Conservation (phyloP, 2,888 invertebrate genomes). For the Ochropleura leucogaster region DNA sequence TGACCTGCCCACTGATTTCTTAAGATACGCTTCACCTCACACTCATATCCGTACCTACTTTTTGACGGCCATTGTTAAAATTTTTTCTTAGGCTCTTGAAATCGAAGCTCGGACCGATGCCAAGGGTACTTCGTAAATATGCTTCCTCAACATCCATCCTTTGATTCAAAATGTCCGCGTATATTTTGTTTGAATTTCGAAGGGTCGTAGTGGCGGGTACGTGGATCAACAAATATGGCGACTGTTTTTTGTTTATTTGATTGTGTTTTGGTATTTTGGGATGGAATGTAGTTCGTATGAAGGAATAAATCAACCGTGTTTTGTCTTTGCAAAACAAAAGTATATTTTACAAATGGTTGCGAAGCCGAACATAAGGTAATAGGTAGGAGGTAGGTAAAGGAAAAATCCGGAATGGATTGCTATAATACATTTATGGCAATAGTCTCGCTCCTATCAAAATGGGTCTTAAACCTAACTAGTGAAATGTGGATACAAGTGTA, state of each 20-base stretch:
- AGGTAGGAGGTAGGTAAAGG: too few species aligned
- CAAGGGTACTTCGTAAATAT: conserved; percentile 39
- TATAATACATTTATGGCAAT: background rate
- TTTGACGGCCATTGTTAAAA: conserved; percentile 38
- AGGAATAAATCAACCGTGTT: background rate
- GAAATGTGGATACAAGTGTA: background rate
- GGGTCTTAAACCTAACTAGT: background rate
- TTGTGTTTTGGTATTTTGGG: conserved; percentile 2
- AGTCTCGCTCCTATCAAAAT: background rate
- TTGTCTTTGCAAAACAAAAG: background rate
- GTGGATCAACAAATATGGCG: conserved; percentile 33
- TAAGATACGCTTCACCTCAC: conserved; percentile 11
- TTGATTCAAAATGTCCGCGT: conserved; percentile 26
- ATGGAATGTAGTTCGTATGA: background rate
- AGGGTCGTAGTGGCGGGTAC: conserved; percentile 1
- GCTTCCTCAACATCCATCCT: conserved; percentile 18
- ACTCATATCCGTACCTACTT: conserved; percentile 8
- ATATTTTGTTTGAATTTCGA: conserved; percentile 32
- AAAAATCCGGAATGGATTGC: background rate
- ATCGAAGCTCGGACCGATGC: conserved; percentile 16
- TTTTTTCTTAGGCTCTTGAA: conserved; percentile 32
- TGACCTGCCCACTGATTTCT: conserved; percentile 32
- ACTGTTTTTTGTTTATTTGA: background rate
- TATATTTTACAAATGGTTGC: background rate
- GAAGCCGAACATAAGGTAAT: accelerated